These are phyloP conservation scores for Agrotis clavis DNA, from an alignment of 2,888 invertebrate species.

Conservation along the genomic window DNA sequence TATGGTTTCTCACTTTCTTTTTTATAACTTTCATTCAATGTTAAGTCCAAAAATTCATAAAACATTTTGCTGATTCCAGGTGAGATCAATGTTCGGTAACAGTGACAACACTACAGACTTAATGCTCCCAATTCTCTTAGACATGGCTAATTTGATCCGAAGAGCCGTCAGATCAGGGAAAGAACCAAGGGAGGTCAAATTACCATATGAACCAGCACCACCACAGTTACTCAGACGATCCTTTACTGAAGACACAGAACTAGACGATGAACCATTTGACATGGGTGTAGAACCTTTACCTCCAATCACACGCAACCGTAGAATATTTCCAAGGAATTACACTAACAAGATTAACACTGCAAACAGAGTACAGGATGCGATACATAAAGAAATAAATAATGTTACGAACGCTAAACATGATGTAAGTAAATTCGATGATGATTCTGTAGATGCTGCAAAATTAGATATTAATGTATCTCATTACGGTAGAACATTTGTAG, in stretches of 20 bases:
- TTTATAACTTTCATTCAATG: constrained; percentile 14
- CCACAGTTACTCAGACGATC: constrained; percentile 82
- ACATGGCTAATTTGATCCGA: constrained; percentile 92
- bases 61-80: constrained; percentile 82
- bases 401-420: constrained; percentile 66
- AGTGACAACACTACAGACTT: constrained; percentile 90
- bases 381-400: constrained; percentile 59
- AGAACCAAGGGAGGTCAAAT: constrained; percentile 79
- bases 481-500: not conserved
- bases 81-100: constrained; percentile 91
- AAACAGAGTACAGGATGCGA: constrained; percentile 67
- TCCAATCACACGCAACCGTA: constrained; percentile 68
- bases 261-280: constrained; percentile 81
- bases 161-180: constrained; percentile 86
- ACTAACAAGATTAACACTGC: constrained; percentile 65
- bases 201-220: constrained; percentile 69
- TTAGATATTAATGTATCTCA: not conserved
- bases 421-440: constrained; percentile 70
- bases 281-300: constrained; percentile 70
- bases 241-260: constrained; percentile 78
- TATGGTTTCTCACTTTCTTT: constrained; percentile 11
- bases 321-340: constrained; percentile 74
- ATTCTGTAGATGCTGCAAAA: not conserved
- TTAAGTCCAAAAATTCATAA: constrained; percentile 42
- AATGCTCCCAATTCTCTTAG: constrained; percentile 92